These are phyloP conservation scores for Heliconius charithonia DNA, from an alignment of 2,888 invertebrate genomes.

Conservation along the genomic window DNA sequence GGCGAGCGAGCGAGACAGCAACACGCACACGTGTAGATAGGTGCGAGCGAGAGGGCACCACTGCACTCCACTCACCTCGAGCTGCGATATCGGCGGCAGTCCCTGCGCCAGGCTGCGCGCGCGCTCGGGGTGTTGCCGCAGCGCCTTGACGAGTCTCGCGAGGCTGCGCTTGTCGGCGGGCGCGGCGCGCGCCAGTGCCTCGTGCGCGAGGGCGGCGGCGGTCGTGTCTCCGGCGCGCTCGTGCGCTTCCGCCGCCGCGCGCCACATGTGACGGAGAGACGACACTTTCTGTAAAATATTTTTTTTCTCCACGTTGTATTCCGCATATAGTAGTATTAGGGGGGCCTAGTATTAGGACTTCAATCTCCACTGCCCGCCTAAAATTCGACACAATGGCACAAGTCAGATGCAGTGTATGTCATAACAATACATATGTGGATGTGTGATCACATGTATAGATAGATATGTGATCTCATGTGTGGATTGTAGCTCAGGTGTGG, in stretches of 20 bases:
- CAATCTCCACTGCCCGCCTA: too few species aligned
- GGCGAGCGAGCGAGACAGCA: too few species aligned
- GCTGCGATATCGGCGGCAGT: constrained; percentile 66
- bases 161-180: constrained; percentile 91
- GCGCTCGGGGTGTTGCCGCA: constrained; percentile 91
- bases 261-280: constrained; percentile 91
- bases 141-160: constrained; percentile 96
- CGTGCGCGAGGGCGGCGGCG: constrained; percentile 91
- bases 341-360: too few species aligned
- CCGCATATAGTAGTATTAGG: too few species aligned
- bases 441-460: too few species aligned
- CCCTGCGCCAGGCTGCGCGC: constrained; percentile 86
- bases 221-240: constrained; percentile 88
- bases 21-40: too few species aligned
- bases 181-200: constrained; percentile 86
- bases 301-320: too few species aligned
- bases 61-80: constrained; percentile 56
- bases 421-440: neutral
- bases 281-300: constrained; percentile 56
- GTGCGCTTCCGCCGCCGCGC: constrained; percentile 94
- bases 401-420: neutral
- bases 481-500: too few species aligned
- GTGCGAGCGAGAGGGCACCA: too few species aligned
- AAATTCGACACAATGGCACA: too few species aligned
- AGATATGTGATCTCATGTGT: too few species aligned